These are phyloP conservation scores for Pristionchus arcanus DNA, from an alignment of 2,888 invertebrate species.

Conservation along the genomic window DNA sequence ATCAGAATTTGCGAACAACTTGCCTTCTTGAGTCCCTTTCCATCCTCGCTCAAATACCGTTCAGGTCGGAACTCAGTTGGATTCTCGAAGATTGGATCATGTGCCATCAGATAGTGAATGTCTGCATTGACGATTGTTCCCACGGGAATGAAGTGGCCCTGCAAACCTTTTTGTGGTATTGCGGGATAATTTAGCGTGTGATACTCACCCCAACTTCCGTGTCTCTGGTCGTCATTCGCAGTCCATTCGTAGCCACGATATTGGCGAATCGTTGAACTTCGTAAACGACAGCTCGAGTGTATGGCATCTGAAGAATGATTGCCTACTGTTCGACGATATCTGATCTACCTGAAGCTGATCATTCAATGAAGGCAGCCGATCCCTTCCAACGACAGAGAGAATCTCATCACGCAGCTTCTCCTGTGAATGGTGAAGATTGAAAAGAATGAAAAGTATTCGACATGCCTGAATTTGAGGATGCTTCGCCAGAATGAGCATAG, in stretches of 20 bases:
- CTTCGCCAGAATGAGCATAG: background rate
- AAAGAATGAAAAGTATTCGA: background rate
- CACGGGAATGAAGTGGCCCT: constrained; percentile 26
- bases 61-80: background rate
- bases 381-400: background rate
- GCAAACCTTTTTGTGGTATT: background rate
- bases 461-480: background rate
- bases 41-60: background rate
- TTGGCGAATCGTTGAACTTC: background rate
- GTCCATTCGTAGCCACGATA: background rate
- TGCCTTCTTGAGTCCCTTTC: constrained; percentile 8
- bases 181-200: background rate
- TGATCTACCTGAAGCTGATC: background rate
- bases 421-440: background rate
- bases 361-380: background rate
- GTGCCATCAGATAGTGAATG: constrained; percentile 27
- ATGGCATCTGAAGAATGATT: background rate
- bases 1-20: too few relatives aligned
- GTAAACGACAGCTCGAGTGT: background rate
- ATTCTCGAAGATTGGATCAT: constrained; percentile 11
- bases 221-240: background rate
- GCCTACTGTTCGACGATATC: background rate
- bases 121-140: background rate
- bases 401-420: background rate
- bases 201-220: background rate